phyloP scores from a whole-genome alignment of 2,888 invertebrate species.

The Lasiommata megera region DNA sequence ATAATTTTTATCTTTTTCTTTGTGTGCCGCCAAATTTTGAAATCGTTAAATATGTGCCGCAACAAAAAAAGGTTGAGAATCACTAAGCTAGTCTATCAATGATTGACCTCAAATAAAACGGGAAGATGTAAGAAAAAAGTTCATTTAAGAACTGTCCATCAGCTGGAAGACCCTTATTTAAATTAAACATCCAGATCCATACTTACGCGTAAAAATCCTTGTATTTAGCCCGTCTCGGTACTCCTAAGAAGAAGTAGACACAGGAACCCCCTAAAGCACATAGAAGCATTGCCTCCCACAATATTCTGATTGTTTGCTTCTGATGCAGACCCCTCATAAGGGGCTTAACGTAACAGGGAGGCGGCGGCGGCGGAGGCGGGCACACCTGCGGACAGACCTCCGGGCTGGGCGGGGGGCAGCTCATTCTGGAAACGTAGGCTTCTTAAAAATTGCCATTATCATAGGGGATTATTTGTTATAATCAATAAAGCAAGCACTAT shows the following conservation, averaged over 20 bases:
- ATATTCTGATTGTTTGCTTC: constrained; percentile 80
- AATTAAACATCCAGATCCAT: background rate
- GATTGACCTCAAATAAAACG: too few relatives aligned
- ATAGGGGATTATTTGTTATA: too few relatives aligned
- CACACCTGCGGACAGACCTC: constrained; percentile 55
- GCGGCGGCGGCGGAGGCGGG: constrained; percentile 47
- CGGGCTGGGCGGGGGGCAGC: constrained; percentile 41
- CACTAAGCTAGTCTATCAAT: too few relatives aligned
- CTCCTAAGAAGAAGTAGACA: constrained; percentile 72
- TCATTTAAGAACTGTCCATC: too few relatives aligned
- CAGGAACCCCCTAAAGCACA: constrained; percentile 58
- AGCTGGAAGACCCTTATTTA: too few relatives aligned
- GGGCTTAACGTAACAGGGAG: constrained; percentile 73
- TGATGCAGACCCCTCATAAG: constrained; percentile 86
- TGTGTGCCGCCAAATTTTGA: too few relatives aligned
- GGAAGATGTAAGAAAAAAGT: too few relatives aligned
- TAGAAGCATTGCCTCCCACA: constrained; percentile 72
- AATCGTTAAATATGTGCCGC: too few relatives aligned
- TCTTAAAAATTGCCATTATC: too few relatives aligned
- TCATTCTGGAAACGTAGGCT: constrained; percentile 14
- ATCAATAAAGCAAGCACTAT: too few relatives aligned
- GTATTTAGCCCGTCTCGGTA: constrained; percentile 82
- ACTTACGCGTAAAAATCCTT: constrained; percentile 89
- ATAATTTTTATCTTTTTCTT: too few relatives aligned
- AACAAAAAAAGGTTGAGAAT: too few relatives aligned